These are phyloP conservation scores for Mormyrus proboscirostris DNA, from an alignment of 2,797 vertebrate genomes.

Conservation along the genomic window DNA sequence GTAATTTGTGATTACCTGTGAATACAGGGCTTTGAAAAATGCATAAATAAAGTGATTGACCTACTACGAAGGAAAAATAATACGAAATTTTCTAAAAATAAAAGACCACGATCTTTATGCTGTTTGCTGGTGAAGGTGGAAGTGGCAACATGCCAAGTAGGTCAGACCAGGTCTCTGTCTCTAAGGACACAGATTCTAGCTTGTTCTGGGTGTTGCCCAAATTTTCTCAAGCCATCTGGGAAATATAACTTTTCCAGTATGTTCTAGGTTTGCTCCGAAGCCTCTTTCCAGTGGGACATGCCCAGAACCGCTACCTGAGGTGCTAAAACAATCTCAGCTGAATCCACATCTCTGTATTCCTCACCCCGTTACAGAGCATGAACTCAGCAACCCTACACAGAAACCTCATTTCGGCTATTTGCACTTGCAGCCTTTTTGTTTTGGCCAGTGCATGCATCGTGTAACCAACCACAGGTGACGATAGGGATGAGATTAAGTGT, in stretches of 20 bases:
- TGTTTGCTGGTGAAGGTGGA: background rate
- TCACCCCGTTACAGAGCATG: background rate
- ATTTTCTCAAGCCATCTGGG: background rate
- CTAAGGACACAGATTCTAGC: background rate
- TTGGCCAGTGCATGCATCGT: background rate
- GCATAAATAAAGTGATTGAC: background rate
- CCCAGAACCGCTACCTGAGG: background rate
- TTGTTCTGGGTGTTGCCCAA: background rate
- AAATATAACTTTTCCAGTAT: background rate
- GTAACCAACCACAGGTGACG: background rate
- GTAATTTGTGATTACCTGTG: background rate
- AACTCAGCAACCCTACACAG: background rate
- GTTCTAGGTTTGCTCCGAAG: background rate
- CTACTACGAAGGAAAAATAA: background rate
- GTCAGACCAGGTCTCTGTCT: background rate
- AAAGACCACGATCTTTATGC: background rate
- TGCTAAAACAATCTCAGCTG: background rate
- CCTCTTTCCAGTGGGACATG: background rate
- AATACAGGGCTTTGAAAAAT: background rate
- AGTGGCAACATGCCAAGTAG: background rate
- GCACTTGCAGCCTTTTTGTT: background rate
- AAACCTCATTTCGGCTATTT: background rate
- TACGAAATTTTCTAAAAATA: background rate
- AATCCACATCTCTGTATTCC: background rate
- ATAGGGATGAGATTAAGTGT: background rate